Evolutionary conservation across 2,888 invertebrate species (phyloP).

Genomic region (Drosophila leonis): DNA sequence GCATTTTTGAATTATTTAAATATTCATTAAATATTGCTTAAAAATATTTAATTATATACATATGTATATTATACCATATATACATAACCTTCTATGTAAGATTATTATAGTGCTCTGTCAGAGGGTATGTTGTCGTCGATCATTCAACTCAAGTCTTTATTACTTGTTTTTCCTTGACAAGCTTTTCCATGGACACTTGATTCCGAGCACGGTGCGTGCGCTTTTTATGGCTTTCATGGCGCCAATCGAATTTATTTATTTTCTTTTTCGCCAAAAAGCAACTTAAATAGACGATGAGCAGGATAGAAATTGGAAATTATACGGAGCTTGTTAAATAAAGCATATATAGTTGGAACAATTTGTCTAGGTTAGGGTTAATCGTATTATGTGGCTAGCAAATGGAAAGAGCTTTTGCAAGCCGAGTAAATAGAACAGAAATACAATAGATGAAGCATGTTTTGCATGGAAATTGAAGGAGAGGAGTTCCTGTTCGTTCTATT

Average conservation of each 20-base stretch:
- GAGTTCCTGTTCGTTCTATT: slow-evolving; percentile 21
- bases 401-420: slow-evolving; percentile 11
- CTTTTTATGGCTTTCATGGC: slow-evolving; percentile 72
- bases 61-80: too few relatives aligned
- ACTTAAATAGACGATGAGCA: slow-evolving; percentile 46
- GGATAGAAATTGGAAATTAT: slow-evolving; percentile 37
- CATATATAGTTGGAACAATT: slow-evolving; percentile 17
- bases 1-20: background rate
- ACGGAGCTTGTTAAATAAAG: background rate
- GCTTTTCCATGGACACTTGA: slow-evolving; percentile 34
- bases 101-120: background rate
- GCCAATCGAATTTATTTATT: slow-evolving; percentile 57
- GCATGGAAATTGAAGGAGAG: background rate
- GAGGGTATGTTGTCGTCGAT: slow-evolving; percentile 14
- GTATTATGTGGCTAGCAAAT: slow-evolving; percentile 13
- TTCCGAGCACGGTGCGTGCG: slow-evolving; percentile 42
- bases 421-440: slow-evolving; percentile 12
- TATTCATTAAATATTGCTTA: background rate
- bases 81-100: background rate
- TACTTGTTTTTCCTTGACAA: slow-evolving; percentile 36
- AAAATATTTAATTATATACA: background rate
- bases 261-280: slow-evolving; percentile 8
- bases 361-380: slow-evolving; percentile 24
- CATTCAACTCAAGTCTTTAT: background rate
- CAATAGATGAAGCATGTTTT: slow-evolving; percentile 5